Conservation (phyloP, 2,113 vertebrate species). For the Ginglymostoma cirratum region DNA sequence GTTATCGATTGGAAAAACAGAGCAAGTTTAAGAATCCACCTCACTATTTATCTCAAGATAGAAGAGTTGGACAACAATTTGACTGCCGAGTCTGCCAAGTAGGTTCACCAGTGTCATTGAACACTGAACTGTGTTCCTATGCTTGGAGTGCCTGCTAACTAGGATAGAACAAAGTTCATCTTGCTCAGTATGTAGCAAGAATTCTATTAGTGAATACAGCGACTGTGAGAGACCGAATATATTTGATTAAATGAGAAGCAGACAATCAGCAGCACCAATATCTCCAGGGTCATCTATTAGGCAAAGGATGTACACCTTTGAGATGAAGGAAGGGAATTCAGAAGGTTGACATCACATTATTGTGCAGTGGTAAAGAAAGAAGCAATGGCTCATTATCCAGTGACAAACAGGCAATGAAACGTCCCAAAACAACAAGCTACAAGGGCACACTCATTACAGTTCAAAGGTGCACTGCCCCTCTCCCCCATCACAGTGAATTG, state of each 20-base stretch:
- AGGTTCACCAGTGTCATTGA: neutral
- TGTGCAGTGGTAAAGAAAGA: neutral
- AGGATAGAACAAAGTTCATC: neutral
- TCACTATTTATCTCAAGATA: neutral
- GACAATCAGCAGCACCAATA: neutral
- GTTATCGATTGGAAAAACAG: neutral
- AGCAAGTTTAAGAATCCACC: neutral
- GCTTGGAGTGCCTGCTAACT: neutral
- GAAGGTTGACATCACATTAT: neutral
- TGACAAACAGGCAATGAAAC: neutral
- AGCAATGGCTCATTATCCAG: neutral
- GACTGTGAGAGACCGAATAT: neutral
- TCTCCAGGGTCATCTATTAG: neutral
- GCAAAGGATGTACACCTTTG: neutral
- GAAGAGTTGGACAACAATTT: neutral
- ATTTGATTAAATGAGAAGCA: neutral
- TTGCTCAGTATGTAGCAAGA: neutral
- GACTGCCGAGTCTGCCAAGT: neutral
- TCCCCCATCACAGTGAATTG: neutral
- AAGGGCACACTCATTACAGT: neutral
- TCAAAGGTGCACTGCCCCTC: neutral
- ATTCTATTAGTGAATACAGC: neutral
- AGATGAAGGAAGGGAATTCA: neutral
- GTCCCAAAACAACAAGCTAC: neutral
- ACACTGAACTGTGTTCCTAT: neutral